Base-by-base conservation (phyloP, 92 coral and sea anemone species). In the Galaxea fascicularis region DNA sequence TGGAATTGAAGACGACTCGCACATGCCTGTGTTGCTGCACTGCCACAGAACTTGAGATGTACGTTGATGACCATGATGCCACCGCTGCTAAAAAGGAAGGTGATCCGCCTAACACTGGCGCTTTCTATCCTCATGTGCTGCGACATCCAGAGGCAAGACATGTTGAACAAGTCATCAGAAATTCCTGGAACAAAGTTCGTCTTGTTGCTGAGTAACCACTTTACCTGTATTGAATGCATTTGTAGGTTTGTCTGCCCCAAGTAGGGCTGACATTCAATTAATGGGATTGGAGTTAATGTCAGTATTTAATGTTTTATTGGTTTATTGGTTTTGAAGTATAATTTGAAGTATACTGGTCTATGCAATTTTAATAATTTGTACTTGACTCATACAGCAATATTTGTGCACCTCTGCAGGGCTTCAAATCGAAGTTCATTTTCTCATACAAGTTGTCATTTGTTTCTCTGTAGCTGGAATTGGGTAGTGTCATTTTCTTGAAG, bases 71-170 rank as follows among this genome's bases (percentile, higher is more conserved):
- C 67, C 96, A 95, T 44, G 99, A 97, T 68, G 4, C 90, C 5
- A 82, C 95, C 73, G 99, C 70, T 0, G 92, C 89, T 0, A 92
- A 97, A 80, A 95, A 94, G 86, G 97, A 90, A 44, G 95, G 95
- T 20, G 88, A 85, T 11, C 91, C 99, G 1, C 98, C 98, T 12
- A 89, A 80, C 53, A 92, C 95, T 13, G 96, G 97, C 4, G 93
- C 99, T 10, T 97, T 97, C 84, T 93, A 93, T 59, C 99, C 99
- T 9, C 99, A 97, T 80, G 59, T 92, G 12, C 95, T 97, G 18
- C 92, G 95, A 21, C 99, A 97, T 84, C 99, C 99, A 17, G 99
- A 97, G 25, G 99, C 99, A 12, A 74, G 95, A 0, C 82, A 94
- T 67, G 99, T 95, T 16, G 99, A 97, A 70, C 92, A 87, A 87